Evolutionary conservation across 2,888 invertebrate species (phyloP).

Genomic region (Ectropis crepuscularia): DNA sequence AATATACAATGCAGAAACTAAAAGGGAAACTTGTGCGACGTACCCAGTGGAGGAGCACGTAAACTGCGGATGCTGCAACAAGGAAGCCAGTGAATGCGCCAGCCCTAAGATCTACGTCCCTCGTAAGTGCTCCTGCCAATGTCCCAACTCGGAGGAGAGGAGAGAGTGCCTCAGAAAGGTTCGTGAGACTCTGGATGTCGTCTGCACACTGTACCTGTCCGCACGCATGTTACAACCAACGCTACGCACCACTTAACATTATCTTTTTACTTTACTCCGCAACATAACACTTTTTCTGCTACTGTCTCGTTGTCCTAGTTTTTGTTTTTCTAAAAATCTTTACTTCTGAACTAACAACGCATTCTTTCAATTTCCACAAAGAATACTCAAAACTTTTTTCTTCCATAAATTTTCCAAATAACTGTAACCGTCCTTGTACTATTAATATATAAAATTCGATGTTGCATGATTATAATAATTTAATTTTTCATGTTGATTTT

Average conservation of each 20-base stretch:
- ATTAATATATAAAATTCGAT: too few species aligned
- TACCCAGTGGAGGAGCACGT: conserved; percentile 73
- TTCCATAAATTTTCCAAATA: too few species aligned
- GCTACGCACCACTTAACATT: conserved; percentile 17
- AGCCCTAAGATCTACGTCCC: conserved; percentile 69
- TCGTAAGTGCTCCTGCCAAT: conserved; percentile 82
- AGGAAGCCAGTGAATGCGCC: conserved; percentile 60
- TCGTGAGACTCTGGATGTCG: conserved; percentile 81
- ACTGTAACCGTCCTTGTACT: too few species aligned
- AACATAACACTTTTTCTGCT: not conserved
- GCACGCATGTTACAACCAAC: conserved; percentile 27
- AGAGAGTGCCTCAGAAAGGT: conserved; percentile 75
- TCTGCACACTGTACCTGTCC: conserved; percentile 28
- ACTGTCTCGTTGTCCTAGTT: conserved; percentile 6
- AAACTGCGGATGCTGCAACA: conserved; percentile 70
- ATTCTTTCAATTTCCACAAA: too few species aligned
- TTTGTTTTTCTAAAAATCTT: not conserved
- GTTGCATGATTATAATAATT: too few species aligned
- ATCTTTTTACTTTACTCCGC: not conserved
- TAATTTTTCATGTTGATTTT: too few species aligned
- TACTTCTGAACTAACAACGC: too few species aligned
- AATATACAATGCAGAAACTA: conserved; percentile 70
- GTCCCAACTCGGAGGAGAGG: conserved; percentile 74
- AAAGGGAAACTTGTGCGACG: conserved; percentile 70
- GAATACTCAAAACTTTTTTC: too few species aligned